Percentiles rank a stretch among this genome's conserved stretches.
These are phyloP conservation scores for Phengaris arion DNA, from an alignment of 2,888 invertebrate genomes.

Conservation along the genomic window DNA sequence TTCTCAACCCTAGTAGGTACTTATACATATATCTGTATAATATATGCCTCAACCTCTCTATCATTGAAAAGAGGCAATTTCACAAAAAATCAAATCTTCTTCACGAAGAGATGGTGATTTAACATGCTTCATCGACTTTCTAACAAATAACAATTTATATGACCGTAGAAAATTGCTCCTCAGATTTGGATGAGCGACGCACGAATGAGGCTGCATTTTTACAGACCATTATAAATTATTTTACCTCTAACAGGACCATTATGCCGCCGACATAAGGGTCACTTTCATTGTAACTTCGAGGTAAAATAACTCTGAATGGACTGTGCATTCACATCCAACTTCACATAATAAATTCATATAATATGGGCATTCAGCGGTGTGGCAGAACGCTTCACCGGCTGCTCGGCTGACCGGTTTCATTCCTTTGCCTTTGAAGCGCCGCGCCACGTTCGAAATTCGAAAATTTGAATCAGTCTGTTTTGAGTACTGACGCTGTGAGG, in stretches of 20 bases:
- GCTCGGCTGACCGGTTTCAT: slow-evolving; percentile 66
- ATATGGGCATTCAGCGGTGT: slow-evolving; percentile 59
- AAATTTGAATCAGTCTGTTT: slow-evolving; percentile 61
- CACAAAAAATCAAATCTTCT: slow-evolving; percentile 68
- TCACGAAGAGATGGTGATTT: slow-evolving; percentile 61
- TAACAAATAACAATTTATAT: slow-evolving; percentile 48
- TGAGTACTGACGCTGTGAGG: slow-evolving; percentile 45
- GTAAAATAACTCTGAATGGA: too few relatives aligned
- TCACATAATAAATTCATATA: slow-evolving; percentile 57
- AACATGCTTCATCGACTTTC: slow-evolving; percentile 60
- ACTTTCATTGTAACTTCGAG: too few relatives aligned
- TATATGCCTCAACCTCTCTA: slow-evolving; percentile 65
- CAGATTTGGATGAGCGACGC: slow-evolving; percentile 75
- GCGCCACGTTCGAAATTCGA: slow-evolving; percentile 52
- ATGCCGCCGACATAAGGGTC: too few relatives aligned
- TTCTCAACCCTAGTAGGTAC: neutral
- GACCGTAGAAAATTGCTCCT: slow-evolving; percentile 67
- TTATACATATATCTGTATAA: slow-evolving; percentile 35
- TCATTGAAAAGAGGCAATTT: slow-evolving; percentile 71
- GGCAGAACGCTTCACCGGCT: slow-evolving; percentile 51
- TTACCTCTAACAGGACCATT: slow-evolving; percentile 46
- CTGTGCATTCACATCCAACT: slow-evolving; percentile 7
- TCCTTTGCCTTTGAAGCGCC: slow-evolving; percentile 66
- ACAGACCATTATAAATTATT: slow-evolving; percentile 37
- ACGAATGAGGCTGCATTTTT: slow-evolving; percentile 71